Evolutionary conservation across 2,888 invertebrate species (phyloP).

Genomic region (Pterostichus niger): DNA sequence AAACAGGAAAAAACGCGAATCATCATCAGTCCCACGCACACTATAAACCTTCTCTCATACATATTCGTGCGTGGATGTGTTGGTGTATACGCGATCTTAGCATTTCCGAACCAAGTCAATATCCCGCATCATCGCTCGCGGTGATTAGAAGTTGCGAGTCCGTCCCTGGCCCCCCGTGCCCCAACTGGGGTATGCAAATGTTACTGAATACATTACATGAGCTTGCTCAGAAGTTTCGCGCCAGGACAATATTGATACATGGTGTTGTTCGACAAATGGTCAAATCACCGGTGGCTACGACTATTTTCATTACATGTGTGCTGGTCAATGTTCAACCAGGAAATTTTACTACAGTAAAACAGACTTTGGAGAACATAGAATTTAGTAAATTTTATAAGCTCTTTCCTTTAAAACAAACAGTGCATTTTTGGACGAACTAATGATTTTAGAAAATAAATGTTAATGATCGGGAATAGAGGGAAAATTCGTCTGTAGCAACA

Average conservation of each 20-base stretch:
- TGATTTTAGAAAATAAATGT: too few relatives aligned
- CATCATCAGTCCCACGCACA: conserved; percentile 12
- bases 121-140: conserved; percentile 68
- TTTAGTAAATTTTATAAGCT: too few relatives aligned
- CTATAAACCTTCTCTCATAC: neutral
- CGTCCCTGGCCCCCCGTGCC: neutral
- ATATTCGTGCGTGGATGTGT: neutral
- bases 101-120: conserved; percentile 68
- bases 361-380: neutral
- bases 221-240: conserved; percentile 4
- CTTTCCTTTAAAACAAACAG: too few relatives aligned
- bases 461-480: too few relatives aligned
- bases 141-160: conserved; percentile 67
- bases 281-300: conserved; percentile 48
- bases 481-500: too few relatives aligned
- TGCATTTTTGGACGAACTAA: too few relatives aligned
- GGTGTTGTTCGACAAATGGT: conserved; percentile 36
- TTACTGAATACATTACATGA: conserved; percentile 42
- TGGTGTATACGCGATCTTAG: conserved; percentile 56
- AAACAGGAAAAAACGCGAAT: conserved; percentile 9
- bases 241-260: conserved; percentile 49
- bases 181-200: conserved; percentile 44
- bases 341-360: neutral
- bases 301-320: neutral
- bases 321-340: neutral